A percentile compares a stretch with the other conserved stretches of the same genome.
These are phyloP conservation scores for Centropus bengalensis DNA, from an alignment of 2,113 vertebrate species.

Conservation along the genomic window DNA sequence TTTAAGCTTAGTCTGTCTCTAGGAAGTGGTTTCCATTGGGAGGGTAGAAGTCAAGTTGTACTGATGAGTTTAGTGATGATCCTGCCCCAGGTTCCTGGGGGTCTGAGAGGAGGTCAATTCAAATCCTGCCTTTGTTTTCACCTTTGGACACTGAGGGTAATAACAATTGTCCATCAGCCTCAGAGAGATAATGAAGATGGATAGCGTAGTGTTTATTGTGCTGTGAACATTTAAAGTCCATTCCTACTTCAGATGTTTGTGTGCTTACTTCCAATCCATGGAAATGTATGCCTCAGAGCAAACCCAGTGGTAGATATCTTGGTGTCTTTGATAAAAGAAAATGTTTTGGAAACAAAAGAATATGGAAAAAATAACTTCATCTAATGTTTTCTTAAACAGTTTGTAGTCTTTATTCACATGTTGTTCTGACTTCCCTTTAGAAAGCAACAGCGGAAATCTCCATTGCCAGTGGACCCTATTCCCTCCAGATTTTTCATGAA, in stretches of 20 bases:
- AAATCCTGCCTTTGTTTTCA: background rate
- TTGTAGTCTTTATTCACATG: background rate
- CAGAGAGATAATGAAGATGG: background rate
- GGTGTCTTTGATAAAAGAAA: background rate
- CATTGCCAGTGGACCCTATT: background rate
- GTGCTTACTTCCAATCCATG: background rate
- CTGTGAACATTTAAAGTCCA: background rate
- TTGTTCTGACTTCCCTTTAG: background rate
- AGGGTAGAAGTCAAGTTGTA: background rate
- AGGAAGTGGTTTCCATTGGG: background rate
- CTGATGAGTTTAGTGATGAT: background rate
- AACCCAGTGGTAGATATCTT: background rate
- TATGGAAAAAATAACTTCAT: background rate
- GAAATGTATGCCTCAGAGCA: background rate
- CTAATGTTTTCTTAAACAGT: background rate
- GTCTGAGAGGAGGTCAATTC: background rate
- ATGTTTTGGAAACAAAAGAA: background rate
- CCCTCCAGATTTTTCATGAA: background rate
- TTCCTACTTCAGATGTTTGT: background rate
- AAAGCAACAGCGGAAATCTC: background rate
- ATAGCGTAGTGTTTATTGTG: background rate
- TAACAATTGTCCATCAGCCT: background rate
- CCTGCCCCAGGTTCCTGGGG: background rate
- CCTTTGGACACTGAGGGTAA: slow-evolving; percentile 3
- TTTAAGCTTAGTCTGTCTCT: background rate